Percentiles rank a stretch among this genome's conserved stretches.
Evolutionary conservation across 2,797 vertebrate species (phyloP).

Genomic region (Neosalanx taihuensis): DNA sequence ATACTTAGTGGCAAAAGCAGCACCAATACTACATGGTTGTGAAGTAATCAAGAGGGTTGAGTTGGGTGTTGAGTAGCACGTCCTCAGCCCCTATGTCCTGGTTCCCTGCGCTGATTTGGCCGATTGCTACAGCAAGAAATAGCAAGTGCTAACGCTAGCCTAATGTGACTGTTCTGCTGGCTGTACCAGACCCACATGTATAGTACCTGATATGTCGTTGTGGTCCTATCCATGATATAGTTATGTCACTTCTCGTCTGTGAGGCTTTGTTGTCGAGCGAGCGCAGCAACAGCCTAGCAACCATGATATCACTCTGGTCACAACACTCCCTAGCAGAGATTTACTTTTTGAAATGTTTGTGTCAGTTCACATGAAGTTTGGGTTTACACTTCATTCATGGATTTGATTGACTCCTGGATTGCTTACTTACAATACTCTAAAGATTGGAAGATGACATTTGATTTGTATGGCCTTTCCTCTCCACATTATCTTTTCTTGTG

Average conservation of each 20-base stretch:
- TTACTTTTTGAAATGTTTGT: conserved; percentile 31
- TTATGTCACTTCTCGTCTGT: conserved; percentile 60
- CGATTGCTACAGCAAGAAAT: not conserved
- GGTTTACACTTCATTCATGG: conserved; percentile 25
- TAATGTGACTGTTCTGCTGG: not conserved
- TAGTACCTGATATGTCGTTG: not conserved
- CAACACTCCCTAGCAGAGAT: not conserved
- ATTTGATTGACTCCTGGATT: conserved; percentile 62
- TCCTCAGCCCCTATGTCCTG: not conserved
- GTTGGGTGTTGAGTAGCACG: not conserved
- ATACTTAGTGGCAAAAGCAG: conserved; percentile 4
- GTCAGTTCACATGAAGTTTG: conserved; percentile 33
- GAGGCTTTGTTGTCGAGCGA: conserved; percentile 50
- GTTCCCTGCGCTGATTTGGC: not conserved
- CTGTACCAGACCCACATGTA: not conserved
- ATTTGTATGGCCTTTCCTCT: not conserved
- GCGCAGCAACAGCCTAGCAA: conserved; percentile 56
- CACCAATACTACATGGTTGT: conserved; percentile 19
- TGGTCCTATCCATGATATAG: conserved; percentile 31
- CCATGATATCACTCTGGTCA: conserved; percentile 4
- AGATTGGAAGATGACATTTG: conserved; percentile 18
- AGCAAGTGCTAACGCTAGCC: not conserved
- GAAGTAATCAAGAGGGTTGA: not conserved
- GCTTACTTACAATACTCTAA: conserved; percentile 34
- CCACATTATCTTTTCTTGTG: conserved; percentile 31